A percentile compares a stretch with the other conserved stretches of the same genome.
phyloP scores from a whole-genome alignment of 1,140 invertebrate genomes.

The Bombus turneri region DNA sequence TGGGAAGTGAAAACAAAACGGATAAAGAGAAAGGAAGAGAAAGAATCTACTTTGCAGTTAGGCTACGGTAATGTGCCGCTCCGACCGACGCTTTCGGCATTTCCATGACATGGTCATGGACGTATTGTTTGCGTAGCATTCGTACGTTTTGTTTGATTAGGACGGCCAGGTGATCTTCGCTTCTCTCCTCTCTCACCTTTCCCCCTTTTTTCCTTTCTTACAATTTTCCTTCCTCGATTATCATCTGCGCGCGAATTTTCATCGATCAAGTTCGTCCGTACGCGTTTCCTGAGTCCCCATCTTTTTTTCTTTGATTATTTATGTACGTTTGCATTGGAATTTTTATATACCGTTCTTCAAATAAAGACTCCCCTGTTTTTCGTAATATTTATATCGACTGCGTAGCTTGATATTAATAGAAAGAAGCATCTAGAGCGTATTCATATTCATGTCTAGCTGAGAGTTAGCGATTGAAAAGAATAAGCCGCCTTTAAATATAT shows the following conservation, averaged over 20 bases:
- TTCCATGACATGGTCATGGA: constrained; percentile 65
- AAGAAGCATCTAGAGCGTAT: background rate
- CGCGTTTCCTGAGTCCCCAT: background rate
- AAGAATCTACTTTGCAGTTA: constrained; percentile 40
- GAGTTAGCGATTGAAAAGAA: background rate
- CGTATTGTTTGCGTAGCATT: constrained; percentile 74
- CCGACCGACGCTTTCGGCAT: constrained; percentile 60
- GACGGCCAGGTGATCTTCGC: constrained; percentile 77
- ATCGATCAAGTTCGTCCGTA: constrained; percentile 19
- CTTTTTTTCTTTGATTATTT: background rate
- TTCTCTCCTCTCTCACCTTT: constrained; percentile 45
- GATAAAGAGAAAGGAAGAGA: background rate
- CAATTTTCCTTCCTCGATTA: constrained; percentile 64
- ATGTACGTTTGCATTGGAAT: background rate
- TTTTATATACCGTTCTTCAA: background rate
- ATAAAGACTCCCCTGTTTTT: background rate
- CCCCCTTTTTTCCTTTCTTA: constrained; percentile 56
- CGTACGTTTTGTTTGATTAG: constrained; percentile 79
- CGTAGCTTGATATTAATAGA: background rate
- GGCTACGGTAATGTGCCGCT: constrained; percentile 46
- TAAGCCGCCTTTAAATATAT: background rate
- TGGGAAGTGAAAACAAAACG: constrained; percentile 70
- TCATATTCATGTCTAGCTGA: background rate
- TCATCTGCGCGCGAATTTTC: constrained; percentile 37
- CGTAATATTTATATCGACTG: background rate